Evolutionary conservation across 2,888 invertebrate species (phyloP), one percentile per base, ranked within the genome.

Genomic region (Andrena marginata): DNA sequence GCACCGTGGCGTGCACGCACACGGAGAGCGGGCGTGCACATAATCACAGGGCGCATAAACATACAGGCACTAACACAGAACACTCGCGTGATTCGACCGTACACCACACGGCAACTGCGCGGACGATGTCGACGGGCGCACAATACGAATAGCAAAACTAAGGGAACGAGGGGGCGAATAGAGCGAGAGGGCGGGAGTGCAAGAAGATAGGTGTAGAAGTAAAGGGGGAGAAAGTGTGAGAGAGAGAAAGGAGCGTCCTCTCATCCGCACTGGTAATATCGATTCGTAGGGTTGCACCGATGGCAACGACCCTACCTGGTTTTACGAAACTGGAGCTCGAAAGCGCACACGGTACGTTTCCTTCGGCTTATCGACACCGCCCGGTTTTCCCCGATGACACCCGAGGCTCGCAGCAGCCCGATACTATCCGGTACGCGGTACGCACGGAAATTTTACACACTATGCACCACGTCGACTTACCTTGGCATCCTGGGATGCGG

Each of bases 301-400:
- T 92, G 92, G 92, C 92, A 93, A 92, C 93, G 93, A 93, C 93
- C 93, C 92, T 93, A 87, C 90, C 83, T 85, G 82, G 78, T 82
- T 84, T 73, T 75, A 78, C 70, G 85, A 80, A 85, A 82, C 10
- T 23, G 42, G 81, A 82, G 83, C 76, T 72, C 78, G 59, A 70
- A 42, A 56, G 60, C 67, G 62, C 75, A 71, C 74, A 59, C 59
- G 42, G 69, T 86, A 82, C 86, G 86, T 87, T 87, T 88, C 84
- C 42, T 42, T 86, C 87, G 71, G 80, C 85, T 80, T 84, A 85
- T 85, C 88, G 90, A 89, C 90, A 90, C 88, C 88, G 89, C 90
- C 89, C 90, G 88, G 85, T 87, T 80, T 82, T 86, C 64, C 73
- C 82, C 87, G 85, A 84, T 85, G 86, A 90, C 87, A 87, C 81